Percentiles rank a stretch among this genome's conserved stretches.
Evolutionary conservation across 2,113 vertebrate species (phyloP).

Genomic region (Porphyrio hochstetteri): DNA sequence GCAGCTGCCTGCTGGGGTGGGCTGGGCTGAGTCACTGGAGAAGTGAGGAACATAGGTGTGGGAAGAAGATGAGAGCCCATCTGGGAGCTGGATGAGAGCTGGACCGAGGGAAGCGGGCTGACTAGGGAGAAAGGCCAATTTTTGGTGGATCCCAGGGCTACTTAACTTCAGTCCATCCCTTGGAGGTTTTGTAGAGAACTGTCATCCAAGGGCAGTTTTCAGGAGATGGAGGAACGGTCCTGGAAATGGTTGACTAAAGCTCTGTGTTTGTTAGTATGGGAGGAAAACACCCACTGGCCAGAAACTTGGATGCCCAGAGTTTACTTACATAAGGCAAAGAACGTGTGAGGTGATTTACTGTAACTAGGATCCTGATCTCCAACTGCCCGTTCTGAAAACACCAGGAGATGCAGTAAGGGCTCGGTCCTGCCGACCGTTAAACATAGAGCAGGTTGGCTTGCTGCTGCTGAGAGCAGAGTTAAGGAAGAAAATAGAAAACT

Average conservation of each 20-base stretch:
- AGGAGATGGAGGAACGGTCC: background rate
- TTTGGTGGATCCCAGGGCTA: background rate
- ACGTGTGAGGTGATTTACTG: background rate
- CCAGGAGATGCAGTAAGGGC: background rate
- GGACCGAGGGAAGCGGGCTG: background rate
- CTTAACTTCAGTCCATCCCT: background rate
- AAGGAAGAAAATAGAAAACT: background rate
- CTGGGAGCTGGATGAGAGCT: slow-evolving; percentile 34
- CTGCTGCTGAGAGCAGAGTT: background rate
- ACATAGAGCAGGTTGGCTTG: background rate
- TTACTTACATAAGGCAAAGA: background rate
- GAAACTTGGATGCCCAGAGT: background rate
- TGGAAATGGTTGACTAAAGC: background rate
- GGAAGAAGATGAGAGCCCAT: slow-evolving; percentile 53
- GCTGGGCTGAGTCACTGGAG: slow-evolving; percentile 55
- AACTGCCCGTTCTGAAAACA: background rate
- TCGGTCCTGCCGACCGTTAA: background rate
- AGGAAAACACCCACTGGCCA: background rate
- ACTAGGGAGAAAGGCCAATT: background rate
- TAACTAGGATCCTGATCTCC: background rate
- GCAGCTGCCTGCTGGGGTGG: slow-evolving; percentile 50
- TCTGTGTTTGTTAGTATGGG: background rate
- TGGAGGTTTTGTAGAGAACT: background rate
- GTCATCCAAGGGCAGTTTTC: background rate
- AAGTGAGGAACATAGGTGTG: slow-evolving; percentile 30